A percentile compares a stretch with the other conserved stretches of the same genome.
Evolutionary conservation across 1,140 invertebrate species (phyloP).

Genomic region (Calephelis nemesis): DNA sequence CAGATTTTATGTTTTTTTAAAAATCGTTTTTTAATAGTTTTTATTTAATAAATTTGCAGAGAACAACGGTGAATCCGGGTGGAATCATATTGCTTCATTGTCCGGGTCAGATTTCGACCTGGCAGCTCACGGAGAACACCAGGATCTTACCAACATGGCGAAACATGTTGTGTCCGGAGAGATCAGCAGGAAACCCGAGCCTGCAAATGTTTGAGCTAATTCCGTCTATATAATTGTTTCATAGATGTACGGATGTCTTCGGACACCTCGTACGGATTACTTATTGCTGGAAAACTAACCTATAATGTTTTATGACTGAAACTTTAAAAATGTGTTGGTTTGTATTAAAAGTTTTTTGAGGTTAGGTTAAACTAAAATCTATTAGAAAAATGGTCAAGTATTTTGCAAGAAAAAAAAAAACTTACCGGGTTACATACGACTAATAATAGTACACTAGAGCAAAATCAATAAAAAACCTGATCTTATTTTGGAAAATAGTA

Average conservation of each 20-base stretch:
- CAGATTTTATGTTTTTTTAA: no score
- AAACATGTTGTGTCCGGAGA: conserved; percentile 41
- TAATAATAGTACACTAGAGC: no score
- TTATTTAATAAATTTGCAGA: conserved; percentile 24
- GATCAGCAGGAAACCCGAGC: conserved; percentile 34
- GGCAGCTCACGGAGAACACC: conserved; percentile 76
- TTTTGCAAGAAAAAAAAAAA: no score
- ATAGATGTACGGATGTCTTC: neutral
- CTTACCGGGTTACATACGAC: no score
- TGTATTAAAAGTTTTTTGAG: no score
- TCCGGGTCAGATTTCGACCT: conserved; percentile 83
- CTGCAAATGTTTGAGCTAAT: conserved; percentile 46
- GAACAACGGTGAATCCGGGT: conserved; percentile 60
- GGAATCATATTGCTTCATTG: conserved; percentile 79
- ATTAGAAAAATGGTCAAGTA: no score
- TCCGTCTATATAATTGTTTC: neutral
- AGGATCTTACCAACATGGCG: conserved; percentile 46
- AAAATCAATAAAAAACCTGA: no score
- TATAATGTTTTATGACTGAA: no score
- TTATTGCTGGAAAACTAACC: no score
- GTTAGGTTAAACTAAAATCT: no score
- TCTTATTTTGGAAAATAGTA: no score
- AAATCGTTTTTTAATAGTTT: neutral
- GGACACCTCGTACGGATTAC: neutral
- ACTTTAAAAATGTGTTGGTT: no score